These are phyloP conservation scores for Sardinella longiceps DNA, from an alignment of 2,797 vertebrate species.

Conservation along the genomic window DNA sequence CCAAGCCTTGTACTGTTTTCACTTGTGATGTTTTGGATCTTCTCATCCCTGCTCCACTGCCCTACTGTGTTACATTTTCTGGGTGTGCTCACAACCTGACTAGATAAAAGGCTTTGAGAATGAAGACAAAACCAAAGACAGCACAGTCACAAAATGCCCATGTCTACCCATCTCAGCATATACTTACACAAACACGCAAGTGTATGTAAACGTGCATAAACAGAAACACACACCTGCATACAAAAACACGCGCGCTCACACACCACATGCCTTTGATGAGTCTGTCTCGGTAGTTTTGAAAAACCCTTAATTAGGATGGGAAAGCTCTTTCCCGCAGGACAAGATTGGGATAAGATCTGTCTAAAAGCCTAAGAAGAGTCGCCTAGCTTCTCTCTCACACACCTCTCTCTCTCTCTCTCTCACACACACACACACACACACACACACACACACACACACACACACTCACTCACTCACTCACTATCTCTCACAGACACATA, in stretches of 20 bases:
- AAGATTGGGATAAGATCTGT: conserved; percentile 28
- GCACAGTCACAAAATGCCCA: not conserved
- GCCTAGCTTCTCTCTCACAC: conserved; percentile 19
- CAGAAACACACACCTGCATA: not conserved
- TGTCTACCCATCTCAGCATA: no score
- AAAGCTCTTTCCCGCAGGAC: not conserved
- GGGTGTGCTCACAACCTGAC: not conserved
- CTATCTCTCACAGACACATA: no score
- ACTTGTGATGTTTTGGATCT: not conserved
- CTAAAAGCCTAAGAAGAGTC: conserved; percentile 18
- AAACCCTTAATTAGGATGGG: conserved; percentile 37
- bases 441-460: conserved; percentile 41
- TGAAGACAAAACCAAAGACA: not conserved
- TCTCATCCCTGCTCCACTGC: not conserved
- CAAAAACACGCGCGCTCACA: conserved; percentile 39
- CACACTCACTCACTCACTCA: no score
- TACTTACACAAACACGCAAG: not conserved
- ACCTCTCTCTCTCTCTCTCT: not conserved
- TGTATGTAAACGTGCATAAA: conserved; percentile 1
- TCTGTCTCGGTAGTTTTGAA: conserved; percentile 10
- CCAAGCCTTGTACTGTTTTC: not conserved
- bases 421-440: conserved; percentile 28
- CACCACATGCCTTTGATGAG: conserved; percentile 31
- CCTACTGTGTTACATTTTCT: not conserved
- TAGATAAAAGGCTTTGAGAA: not conserved